A percentile compares a stretch with the other conserved stretches of the same genome.
Evolutionary conservation across 2,113 vertebrate genomes (phyloP).

Genomic region (Urocolius indicus): DNA sequence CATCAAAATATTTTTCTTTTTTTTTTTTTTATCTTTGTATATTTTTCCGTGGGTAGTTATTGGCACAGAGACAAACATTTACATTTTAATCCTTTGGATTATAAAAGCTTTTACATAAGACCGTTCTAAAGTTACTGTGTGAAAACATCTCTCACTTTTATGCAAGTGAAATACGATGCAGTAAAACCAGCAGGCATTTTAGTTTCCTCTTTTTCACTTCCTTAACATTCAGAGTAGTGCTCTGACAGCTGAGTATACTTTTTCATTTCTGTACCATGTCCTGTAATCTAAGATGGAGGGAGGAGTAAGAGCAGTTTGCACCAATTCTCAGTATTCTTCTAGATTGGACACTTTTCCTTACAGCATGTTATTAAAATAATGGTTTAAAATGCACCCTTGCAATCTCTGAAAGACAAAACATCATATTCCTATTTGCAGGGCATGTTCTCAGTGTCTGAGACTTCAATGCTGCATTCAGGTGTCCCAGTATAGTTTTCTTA

Average conservation of each 20-base stretch:
- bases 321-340: not conserved
- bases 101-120: conserved; percentile 24
- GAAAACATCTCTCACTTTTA: conserved; percentile 15
- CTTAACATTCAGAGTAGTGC: not conserved
- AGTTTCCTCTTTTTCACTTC: conserved; percentile 18
- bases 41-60: not conserved
- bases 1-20: not conserved
- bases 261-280: not conserved
- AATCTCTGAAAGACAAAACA: not conserved
- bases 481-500: not conserved
- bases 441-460: not conserved
- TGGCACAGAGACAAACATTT: not conserved
- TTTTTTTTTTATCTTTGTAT: not conserved
- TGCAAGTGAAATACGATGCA: not conserved
- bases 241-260: not conserved
- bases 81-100: conserved; percentile 5
- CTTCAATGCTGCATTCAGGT: not conserved
- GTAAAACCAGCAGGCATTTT: conserved; percentile 14
- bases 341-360: not conserved
- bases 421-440: not conserved
- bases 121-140: conserved; percentile 31
- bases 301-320: not conserved
- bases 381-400: not conserved
- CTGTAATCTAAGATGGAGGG: not conserved
- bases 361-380: not conserved